Evolutionary conservation across 2,113 vertebrate species (phyloP).

Genomic region (Collichthys lucidus): DNA sequence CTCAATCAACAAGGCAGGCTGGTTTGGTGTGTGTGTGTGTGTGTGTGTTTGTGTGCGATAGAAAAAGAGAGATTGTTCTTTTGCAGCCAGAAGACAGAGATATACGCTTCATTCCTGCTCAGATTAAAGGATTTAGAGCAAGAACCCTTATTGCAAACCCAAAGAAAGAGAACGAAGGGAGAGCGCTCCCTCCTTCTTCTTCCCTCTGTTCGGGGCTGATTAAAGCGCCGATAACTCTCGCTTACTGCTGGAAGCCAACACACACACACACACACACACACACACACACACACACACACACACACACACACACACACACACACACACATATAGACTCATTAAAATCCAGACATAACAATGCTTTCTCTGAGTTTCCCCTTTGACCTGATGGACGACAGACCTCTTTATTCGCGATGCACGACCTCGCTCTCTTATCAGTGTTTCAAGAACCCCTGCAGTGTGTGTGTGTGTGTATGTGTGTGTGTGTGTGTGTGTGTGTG

Average conservation of each 20-base stretch:
- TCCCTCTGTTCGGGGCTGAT: constrained; percentile 58
- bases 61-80: constrained; percentile 37
- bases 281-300: neutral
- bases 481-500: no score
- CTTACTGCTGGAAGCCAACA: constrained; percentile 51
- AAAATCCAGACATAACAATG: constrained; percentile 40
- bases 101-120: constrained; percentile 66
- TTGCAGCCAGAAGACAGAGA: constrained; percentile 65
- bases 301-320: no score
- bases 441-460: constrained; percentile 7
- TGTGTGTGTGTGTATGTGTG: no score
- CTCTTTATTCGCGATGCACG: neutral
- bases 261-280: constrained; percentile 8
- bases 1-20: constrained; percentile 58
- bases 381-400: constrained; percentile 32
- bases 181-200: constrained; percentile 47
- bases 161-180: constrained; percentile 47
- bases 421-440: neutral
- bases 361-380: constrained; percentile 23
- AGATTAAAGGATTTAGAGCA: constrained; percentile 77
- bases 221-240: constrained; percentile 70
- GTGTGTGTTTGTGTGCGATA: neutral
- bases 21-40: constrained; percentile 10
- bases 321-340: no score
- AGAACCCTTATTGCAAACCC: constrained; percentile 64